phyloP scores from a whole-genome alignment of 2,888 invertebrate species.

The Phania funesta region DNA sequence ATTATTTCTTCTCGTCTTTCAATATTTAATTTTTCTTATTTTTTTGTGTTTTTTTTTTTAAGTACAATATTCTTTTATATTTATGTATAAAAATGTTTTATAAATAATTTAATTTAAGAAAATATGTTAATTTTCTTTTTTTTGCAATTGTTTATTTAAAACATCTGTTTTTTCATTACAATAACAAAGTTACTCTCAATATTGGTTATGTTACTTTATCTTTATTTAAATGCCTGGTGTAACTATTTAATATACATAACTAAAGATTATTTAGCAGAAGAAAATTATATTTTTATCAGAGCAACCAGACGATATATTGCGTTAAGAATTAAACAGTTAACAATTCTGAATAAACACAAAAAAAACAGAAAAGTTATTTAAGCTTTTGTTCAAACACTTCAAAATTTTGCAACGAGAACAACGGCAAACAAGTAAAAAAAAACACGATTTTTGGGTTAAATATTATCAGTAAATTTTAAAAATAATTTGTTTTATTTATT shows the following conservation, averaged over 20 bases:
- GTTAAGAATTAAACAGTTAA: background rate
- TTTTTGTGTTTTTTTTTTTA: background rate
- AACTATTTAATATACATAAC: slow-evolving; percentile 31
- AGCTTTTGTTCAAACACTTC: slow-evolving; percentile 52
- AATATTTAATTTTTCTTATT: slow-evolving; percentile 28
- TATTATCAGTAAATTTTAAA: slow-evolving; percentile 29
- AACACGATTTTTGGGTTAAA: slow-evolving; percentile 40
- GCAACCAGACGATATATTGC: slow-evolving; percentile 1
- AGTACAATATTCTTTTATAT: background rate
- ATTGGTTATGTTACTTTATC: slow-evolving; percentile 37
- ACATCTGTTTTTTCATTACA: slow-evolving; percentile 34
- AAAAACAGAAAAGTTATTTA: slow-evolving; percentile 32
- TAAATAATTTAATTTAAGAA: slow-evolving; percentile 5
- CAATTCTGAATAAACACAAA: slow-evolving; percentile 13
- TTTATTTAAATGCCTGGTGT: slow-evolving; percentile 41
- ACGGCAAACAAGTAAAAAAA: slow-evolving; percentile 24
- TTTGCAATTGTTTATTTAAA: slow-evolving; percentile 41
- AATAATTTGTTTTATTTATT: slow-evolving; percentile 9
- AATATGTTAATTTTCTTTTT: slow-evolving; percentile 18
- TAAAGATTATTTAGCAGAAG: slow-evolving; percentile 30
- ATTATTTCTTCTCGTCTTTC: background rate
- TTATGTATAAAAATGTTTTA: background rate
- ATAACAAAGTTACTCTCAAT: slow-evolving; percentile 35
- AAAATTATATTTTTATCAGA: slow-evolving; percentile 23
- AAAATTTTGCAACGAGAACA: slow-evolving; percentile 33